A percentile compares a stretch with the other conserved stretches of the same genome.
Conservation (phyloP, 2,113 vertebrate genomes). For the Leucoraja erinaceus region DNA sequence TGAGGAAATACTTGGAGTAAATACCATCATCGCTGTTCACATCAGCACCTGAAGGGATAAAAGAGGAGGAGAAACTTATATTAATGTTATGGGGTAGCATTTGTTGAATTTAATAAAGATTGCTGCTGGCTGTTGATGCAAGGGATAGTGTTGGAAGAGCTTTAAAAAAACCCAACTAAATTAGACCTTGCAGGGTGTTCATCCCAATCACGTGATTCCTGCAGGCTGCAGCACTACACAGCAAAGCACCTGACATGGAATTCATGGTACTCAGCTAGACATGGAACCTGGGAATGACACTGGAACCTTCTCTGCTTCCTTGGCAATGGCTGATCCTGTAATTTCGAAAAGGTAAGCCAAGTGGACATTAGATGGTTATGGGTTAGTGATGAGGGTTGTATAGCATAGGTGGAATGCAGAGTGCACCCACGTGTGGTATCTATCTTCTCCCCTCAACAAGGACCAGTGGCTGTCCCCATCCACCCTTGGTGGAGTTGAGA, state of each 20-base stretch:
- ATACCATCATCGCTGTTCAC: slow-evolving; percentile 52
- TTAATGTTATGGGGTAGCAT: neutral
- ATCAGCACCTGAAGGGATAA: slow-evolving; percentile 53
- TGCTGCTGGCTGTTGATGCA: too few relatives aligned
- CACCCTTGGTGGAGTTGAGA: too few relatives aligned
- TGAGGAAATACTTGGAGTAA: slow-evolving; percentile 58
- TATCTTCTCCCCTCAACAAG: too few relatives aligned
- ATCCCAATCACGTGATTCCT: neutral
- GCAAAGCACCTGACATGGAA: neutral
- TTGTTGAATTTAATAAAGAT: neutral
- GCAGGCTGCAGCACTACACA: neutral
- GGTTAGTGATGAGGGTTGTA: too few relatives aligned
- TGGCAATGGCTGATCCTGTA: neutral
- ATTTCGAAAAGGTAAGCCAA: too few relatives aligned
- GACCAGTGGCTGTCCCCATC: too few relatives aligned
- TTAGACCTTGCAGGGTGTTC: neutral
- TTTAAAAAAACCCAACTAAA: neutral
- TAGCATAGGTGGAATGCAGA: too few relatives aligned
- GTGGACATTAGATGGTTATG: too few relatives aligned
- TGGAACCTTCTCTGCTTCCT: neutral
- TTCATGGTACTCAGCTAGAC: neutral
- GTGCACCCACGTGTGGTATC: too few relatives aligned
- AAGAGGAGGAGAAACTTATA: slow-evolving; percentile 1
- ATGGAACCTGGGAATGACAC: neutral
- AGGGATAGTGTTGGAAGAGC: too few relatives aligned